These are phyloP conservation scores for Drosophila mimica DNA, from an alignment of 2,888 invertebrate genomes.

Conservation along the genomic window DNA sequence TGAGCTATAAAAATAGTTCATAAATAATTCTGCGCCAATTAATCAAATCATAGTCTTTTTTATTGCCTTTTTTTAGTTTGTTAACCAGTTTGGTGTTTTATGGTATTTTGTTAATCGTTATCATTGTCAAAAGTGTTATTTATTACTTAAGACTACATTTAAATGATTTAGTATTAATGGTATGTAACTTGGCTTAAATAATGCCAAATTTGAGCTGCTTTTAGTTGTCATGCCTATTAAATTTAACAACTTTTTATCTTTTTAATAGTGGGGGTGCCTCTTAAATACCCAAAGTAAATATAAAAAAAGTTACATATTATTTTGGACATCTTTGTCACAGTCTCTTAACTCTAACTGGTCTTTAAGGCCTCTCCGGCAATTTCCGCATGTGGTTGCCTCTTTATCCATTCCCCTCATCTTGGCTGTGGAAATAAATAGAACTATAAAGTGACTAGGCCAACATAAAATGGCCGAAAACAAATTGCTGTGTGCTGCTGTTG, in stretches of 20 bases:
- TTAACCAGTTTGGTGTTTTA: not conserved
- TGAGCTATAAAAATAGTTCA: not conserved
- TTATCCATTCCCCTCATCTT: constrained; percentile 25
- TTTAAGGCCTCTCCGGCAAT: constrained; percentile 29
- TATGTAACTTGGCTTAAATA: not conserved
- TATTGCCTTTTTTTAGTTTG: not conserved
- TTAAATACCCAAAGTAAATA: not conserved
- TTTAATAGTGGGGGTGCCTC: constrained; percentile 1
- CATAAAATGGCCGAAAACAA: constrained; percentile 43
- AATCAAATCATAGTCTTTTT: not conserved
- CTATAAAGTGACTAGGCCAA: constrained; percentile 58
- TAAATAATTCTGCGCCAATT: not conserved
- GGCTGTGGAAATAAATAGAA: constrained; percentile 48
- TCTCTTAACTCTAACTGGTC: constrained; percentile 13
- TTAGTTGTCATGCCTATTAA: not conserved
- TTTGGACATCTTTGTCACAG: constrained; percentile 26
- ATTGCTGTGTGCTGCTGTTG: constrained; percentile 23
- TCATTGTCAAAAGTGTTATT: not conserved
- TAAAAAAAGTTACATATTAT: constrained; percentile 3
- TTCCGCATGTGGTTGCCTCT: constrained; percentile 17
- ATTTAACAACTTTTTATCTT: constrained; percentile 1
- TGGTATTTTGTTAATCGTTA: not conserved
- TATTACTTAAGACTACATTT: not conserved
- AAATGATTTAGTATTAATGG: not conserved
- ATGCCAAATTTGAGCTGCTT: not conserved